Conservation (phyloP, 2,797 vertebrate species). For the Typhlichthys subterraneus region DNA sequence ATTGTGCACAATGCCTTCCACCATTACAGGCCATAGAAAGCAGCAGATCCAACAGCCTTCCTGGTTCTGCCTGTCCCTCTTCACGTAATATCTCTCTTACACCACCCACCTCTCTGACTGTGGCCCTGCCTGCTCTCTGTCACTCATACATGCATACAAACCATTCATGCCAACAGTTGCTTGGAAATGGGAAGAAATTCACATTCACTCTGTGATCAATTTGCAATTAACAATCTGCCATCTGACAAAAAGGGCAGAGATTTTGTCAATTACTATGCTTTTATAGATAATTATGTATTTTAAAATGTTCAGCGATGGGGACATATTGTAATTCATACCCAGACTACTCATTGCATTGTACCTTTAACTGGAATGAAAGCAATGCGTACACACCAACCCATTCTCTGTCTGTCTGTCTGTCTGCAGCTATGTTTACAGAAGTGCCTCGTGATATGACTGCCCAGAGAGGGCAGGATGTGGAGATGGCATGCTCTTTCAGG, state of each 20-base stretch:
- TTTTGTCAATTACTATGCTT: too few relatives aligned
- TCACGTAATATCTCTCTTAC: not conserved
- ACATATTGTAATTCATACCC: too few relatives aligned
- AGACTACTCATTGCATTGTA: too few relatives aligned
- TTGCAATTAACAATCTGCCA: too few relatives aligned
- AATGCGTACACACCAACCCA: not conserved
- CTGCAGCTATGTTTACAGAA: slow-evolving; percentile 94
- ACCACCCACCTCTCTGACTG: not conserved
- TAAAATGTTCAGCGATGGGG: too few relatives aligned
- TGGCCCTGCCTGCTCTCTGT: not conserved
- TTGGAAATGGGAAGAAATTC: too few relatives aligned
- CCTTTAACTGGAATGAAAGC: not conserved
- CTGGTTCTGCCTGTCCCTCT: not conserved
- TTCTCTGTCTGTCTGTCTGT: not conserved
- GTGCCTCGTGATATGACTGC: slow-evolving; percentile 91
- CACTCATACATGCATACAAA: not conserved
- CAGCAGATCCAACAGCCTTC: not conserved
- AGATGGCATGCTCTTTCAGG: slow-evolving; percentile 98
- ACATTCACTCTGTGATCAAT: too few relatives aligned
- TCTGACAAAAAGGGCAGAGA: too few relatives aligned
- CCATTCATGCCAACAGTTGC: not conserved
- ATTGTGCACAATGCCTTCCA: not conserved
- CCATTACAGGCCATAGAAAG: not conserved
- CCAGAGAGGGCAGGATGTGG: slow-evolving; percentile 90
- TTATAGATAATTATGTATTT: too few relatives aligned